Conservation (phyloP, 2,113 vertebrate genomes). For the Xiphophorus hellerii region DNA sequence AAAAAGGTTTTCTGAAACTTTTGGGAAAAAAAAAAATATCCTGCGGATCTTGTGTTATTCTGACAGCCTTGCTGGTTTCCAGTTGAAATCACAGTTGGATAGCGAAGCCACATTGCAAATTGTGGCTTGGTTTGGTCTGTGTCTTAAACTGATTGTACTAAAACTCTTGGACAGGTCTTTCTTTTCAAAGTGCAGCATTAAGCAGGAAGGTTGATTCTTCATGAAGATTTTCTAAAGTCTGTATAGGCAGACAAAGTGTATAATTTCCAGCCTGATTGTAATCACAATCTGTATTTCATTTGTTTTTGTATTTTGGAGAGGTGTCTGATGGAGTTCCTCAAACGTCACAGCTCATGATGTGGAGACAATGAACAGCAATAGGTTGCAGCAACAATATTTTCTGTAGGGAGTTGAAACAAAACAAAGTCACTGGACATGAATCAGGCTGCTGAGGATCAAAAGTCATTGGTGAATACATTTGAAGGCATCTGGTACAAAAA, state of each 20-base stretch:
- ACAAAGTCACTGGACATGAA: conserved; percentile 80
- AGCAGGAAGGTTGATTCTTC: conserved; percentile 33
- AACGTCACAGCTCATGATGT: conserved; percentile 35
- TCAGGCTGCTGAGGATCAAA: conserved; percentile 57
- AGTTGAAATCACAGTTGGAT: conserved; percentile 42
- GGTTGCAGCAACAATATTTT: conserved; percentile 62
- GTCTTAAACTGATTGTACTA: conserved; percentile 13
- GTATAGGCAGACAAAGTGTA: conserved; percentile 39
- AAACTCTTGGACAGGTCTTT: conserved; percentile 18
- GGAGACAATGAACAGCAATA: conserved; percentile 54
- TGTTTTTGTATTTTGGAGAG: conserved; percentile 51
- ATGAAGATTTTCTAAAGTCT: conserved; percentile 28
- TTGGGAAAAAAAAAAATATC: conserved; percentile 7
- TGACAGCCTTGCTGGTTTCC: conserved; percentile 47
- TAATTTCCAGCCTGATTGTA: conserved; percentile 38
- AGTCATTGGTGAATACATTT: conserved; percentile 42
- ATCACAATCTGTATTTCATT: conserved; percentile 53
- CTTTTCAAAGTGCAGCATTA: conserved; percentile 32
- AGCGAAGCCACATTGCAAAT: conserved; percentile 28
- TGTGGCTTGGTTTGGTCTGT: conserved; percentile 27
- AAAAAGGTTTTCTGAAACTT: conserved; percentile 33
- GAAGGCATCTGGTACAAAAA: conserved; percentile 32
- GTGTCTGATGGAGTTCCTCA: conserved; percentile 55
- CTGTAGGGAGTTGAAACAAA: conserved; percentile 62
- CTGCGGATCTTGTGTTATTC: conserved; percentile 26